Evolutionary conservation across 2,113 vertebrate genomes (phyloP).

Genomic region (Aldabrachelys gigantea): DNA sequence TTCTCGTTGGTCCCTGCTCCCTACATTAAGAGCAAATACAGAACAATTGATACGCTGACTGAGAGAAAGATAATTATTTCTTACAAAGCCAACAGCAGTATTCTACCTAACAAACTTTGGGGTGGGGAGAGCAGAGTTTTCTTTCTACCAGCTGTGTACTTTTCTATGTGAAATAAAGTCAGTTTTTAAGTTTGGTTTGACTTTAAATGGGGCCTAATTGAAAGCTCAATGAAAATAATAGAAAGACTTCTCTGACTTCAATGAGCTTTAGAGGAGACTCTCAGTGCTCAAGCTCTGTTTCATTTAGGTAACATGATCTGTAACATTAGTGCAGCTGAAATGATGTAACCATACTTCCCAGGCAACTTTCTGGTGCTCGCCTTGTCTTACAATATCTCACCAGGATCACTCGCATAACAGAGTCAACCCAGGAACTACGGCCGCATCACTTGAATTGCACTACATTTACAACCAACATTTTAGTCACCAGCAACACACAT

Average conservation of each 20-base stretch:
- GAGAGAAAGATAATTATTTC: background rate
- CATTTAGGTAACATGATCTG: background rate
- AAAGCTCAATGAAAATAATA: background rate
- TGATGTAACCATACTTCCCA: background rate
- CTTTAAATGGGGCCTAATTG: background rate
- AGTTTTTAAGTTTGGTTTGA: background rate
- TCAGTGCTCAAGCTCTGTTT: background rate
- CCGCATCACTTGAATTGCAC: background rate
- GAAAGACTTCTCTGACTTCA: background rate
- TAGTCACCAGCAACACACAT: background rate
- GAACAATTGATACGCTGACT: background rate
- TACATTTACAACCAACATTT: background rate
- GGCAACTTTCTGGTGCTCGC: background rate
- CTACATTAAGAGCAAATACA: slow-evolving; percentile 65
- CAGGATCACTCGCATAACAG: background rate
- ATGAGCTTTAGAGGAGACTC: background rate
- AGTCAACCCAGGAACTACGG: background rate
- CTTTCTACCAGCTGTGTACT: background rate
- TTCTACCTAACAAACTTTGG: background rate
- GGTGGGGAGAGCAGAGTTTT: background rate
- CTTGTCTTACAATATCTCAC: background rate
- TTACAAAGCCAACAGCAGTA: background rate
- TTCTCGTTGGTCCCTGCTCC: slow-evolving; percentile 93
- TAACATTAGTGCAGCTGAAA: background rate
- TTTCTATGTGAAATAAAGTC: accelerated